Base-by-base conservation (phyloP, 2,888 invertebrate genomes). In the Latrodectus elegans region DNA sequence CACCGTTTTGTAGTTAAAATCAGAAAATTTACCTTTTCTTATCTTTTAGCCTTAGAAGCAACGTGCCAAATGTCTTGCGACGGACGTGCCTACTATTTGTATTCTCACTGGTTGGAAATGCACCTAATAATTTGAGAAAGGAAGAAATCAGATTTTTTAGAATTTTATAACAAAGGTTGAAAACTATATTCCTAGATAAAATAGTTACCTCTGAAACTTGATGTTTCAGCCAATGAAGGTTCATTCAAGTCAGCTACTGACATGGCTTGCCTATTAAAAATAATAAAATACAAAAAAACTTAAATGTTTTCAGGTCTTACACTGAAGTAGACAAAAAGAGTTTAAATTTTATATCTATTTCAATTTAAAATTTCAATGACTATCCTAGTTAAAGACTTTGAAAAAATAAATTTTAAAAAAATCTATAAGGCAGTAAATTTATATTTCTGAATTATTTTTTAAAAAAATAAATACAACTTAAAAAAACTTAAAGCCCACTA, bases 21-120 rank as follows among this genome's bases (percentile, higher is more conserved):
- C 38, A 6, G 8, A 60, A 60, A 15, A 60, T 15, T n/a, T 65
- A 76, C 76, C 76, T 60, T 11, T 38, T 76, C 64, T 64, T 49
- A n/a, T 76, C 76, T 14, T 65, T 76, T 49, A 17, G 26, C 49
- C 65, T 14, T 51, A 76, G 65, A 6, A 76, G 51, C 12, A 60
- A 11, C 12, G 60, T n/a, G n/a, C 76, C 60, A 65, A 76, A 76
- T 17, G 76, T 65, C 49, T 65, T 76, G 14, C 65, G 64, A 38
- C 76, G 65, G 49, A 51, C 14, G n/a, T 60, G 60, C 60, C 60
- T 60, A 15, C 55, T 55, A 60, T n/a, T 60, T 12, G 14, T 60
- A 15, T 60, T 60, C 60, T 6, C 60, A 6, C 10, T 6, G 12
- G n/a, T 11, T 11, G 60, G 60, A 60, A 12, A 12, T 11, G 0